These are phyloP conservation scores for Petrophora chlorosata DNA, from an alignment of 2,888 invertebrate genomes.

Conservation along the genomic window DNA sequence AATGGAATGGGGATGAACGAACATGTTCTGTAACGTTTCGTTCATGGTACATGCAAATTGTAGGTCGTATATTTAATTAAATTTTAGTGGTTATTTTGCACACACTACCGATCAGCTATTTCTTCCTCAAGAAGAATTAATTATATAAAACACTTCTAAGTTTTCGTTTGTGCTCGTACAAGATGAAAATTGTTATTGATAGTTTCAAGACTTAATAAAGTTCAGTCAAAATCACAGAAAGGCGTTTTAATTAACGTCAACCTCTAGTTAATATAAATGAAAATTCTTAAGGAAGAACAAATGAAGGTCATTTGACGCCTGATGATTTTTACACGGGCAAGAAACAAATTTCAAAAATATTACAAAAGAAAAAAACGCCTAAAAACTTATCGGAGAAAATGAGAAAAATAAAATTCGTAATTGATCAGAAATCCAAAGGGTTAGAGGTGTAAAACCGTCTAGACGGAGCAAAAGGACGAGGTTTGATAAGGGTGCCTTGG, in stretches of 20 bases:
- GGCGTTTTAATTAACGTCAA: slow-evolving; percentile 40
- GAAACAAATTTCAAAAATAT: too few relatives aligned
- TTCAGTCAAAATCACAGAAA: slow-evolving; percentile 44
- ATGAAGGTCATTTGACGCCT: slow-evolving; percentile 19
- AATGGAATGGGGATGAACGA: too few relatives aligned
- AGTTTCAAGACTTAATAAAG: slow-evolving; percentile 33
- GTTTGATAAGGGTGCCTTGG: slow-evolving; percentile 78
- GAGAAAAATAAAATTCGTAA: slow-evolving; percentile 57
- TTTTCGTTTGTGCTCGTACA: slow-evolving; percentile 16
- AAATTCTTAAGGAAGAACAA: slow-evolving; percentile 18
- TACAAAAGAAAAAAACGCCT: too few relatives aligned
- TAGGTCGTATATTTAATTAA: too few relatives aligned
- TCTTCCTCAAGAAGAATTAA: slow-evolving; percentile 19
- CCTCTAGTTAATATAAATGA: slow-evolving; percentile 15
- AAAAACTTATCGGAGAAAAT: neutral
- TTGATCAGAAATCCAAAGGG: slow-evolving; percentile 72
- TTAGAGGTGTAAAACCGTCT: slow-evolving; percentile 79
- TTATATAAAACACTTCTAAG: slow-evolving; percentile 21
- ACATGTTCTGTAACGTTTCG: too few relatives aligned
- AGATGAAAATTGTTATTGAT: slow-evolving; percentile 9
- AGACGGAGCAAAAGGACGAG: slow-evolving; percentile 78
- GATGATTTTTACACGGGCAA: slow-evolving; percentile 11
- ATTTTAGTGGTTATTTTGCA: too few relatives aligned
- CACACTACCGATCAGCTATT: too few relatives aligned
- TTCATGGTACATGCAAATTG: too few relatives aligned